Base-by-base conservation (phyloP, 2,888 invertebrate genomes). In the Amphipyra berbera region DNA sequence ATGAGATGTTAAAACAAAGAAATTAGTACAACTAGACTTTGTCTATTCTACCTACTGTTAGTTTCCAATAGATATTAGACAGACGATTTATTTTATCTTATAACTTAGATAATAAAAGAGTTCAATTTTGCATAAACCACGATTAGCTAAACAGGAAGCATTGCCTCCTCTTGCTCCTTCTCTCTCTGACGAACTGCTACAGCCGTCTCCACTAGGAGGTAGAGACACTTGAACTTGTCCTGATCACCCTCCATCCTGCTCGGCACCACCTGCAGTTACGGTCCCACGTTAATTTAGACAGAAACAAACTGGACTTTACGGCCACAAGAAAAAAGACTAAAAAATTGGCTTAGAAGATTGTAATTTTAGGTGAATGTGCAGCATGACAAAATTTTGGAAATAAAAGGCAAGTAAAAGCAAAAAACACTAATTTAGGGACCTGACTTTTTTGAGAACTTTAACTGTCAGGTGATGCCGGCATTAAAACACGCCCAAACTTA, bases 401-500 rank as follows among this genome's bases (percentile, higher is more conserved):
- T 33, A 37, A 27, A 15, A 47, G 4, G n/a, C 42, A 14, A 71
- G 13, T 27, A 27, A n/a, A 21, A 38, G 27, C 6, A 37, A 48
- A 33, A 44, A 44, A 47, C 27, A 50, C 12, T n/a, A n/a, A n/a
- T n/a, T 30, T 14, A 21, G 12, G 14, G 30, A 52, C n/a, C 27
- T 45, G 30, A 46, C 44, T 21, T 37, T 50, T 53, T 8, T 38
- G 7, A 38, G 50, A 46, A 33, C 49, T 58, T 40, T 60, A 64
- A 68, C 68, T 70, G 63, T 73, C 89, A 91, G 92, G 90, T 91
- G 92, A 90, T 90, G 92, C 93, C 92, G 92, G 92, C 84, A 87
- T 92, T 91, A 92, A 92, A 91, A 90, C 89, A 87, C 80, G 78
- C 59, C 60, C 49, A 58, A 45, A 42, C 13, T 54, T 54, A 13